phyloP scores from a whole-genome alignment of 2,797 vertebrate genomes.

The Spinibarbus caldwelli region DNA sequence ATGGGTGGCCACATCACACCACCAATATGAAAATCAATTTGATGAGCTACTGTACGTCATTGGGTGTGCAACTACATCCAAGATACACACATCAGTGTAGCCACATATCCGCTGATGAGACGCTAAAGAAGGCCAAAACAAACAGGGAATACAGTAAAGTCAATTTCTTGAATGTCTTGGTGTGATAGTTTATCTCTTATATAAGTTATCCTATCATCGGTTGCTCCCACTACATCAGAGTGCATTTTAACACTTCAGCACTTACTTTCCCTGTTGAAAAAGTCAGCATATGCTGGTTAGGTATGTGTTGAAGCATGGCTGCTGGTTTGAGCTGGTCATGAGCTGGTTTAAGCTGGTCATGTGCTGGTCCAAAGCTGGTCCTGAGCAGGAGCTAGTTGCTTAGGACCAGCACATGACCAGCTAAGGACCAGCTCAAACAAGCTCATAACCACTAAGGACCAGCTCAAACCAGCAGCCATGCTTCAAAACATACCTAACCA shows the following conservation, averaged over 20 bases:
- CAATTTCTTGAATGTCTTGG: constrained; percentile 33
- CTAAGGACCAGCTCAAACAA: too few species aligned
- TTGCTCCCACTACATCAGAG: not conserved
- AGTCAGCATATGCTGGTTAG: too few species aligned
- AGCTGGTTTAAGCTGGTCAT: too few species aligned
- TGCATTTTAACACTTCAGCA: not conserved
- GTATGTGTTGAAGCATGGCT: too few species aligned
- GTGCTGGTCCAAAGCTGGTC: too few species aligned
- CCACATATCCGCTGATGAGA: constrained; percentile 42
- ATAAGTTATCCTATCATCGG: not conserved
- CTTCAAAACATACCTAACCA: constrained; percentile 30
- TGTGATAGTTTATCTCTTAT: constrained; percentile 17
- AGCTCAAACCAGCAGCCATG: too few species aligned
- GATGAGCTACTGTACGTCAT: constrained; percentile 49
- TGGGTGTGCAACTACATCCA: constrained; percentile 47
- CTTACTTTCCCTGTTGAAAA: too few species aligned
- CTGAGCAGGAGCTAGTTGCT: too few species aligned
- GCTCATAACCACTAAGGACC: too few species aligned
- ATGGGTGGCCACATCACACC: constrained; percentile 53
- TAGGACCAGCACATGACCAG: too few species aligned
- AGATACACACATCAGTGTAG: constrained; percentile 57
- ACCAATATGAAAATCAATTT: constrained; percentile 50
- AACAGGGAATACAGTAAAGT: constrained; percentile 43
- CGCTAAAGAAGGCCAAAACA: constrained; percentile 42
- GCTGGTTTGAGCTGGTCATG: too few species aligned